A percentile compares a stretch with the other conserved stretches of the same genome.
These are phyloP conservation scores for Agapornis roseicollis DNA, from an alignment of 2,113 vertebrate genomes.

Conservation along the genomic window DNA sequence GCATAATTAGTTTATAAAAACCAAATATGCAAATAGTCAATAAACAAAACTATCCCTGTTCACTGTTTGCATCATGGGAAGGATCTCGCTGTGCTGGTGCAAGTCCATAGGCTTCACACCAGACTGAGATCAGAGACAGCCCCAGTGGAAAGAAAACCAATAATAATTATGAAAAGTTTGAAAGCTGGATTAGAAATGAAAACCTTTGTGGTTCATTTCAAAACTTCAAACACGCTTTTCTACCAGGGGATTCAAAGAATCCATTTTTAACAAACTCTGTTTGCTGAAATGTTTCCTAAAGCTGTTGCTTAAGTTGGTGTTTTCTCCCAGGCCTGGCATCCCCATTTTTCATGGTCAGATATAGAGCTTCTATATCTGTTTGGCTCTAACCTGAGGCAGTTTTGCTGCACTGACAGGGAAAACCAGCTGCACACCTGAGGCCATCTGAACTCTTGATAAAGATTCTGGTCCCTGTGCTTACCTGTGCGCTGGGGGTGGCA, in stretches of 20 bases:
- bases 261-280: background rate
- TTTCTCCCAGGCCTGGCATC: background rate
- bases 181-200: background rate
- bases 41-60: background rate
- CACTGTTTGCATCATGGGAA: background rate
- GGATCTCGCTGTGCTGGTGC: background rate
- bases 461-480: accelerated
- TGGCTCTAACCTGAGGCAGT: background rate
- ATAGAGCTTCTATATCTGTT: background rate
- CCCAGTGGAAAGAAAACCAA: background rate
- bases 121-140: background rate
- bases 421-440: background rate
- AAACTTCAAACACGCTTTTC: background rate
- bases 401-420: background rate
- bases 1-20: background rate
- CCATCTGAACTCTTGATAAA: background rate
- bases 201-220: background rate
- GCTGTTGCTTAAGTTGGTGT: background rate
- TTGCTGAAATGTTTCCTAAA: background rate
- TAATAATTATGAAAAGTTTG: background rate
- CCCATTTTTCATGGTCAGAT: background rate
- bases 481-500: background rate
- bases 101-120: background rate
- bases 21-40: background rate
- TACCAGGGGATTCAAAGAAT: background rate